Evolutionary conservation across 2,113 vertebrate species (phyloP).

Genomic region (Deroptyus accipitrinus): DNA sequence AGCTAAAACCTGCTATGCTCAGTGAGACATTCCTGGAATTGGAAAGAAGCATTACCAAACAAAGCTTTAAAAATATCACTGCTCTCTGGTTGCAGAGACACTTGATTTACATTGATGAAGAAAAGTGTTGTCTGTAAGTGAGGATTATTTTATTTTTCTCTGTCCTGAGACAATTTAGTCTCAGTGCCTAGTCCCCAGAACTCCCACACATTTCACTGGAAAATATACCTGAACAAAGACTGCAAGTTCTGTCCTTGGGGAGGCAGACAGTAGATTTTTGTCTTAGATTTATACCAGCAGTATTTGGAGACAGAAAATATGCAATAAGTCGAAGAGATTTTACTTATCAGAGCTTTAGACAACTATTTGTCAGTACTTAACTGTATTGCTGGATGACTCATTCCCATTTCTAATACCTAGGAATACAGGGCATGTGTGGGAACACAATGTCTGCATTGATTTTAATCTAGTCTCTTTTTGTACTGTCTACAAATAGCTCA

Average conservation of each 20-base stretch:
- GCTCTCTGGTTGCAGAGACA: not conserved
- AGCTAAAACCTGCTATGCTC: not conserved
- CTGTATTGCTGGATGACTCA: slow-evolving; percentile 52
- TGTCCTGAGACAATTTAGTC: not conserved
- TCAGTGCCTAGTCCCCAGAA: not conserved
- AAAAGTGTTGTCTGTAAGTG: not conserved
- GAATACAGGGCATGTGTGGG: slow-evolving; percentile 43
- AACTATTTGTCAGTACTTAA: slow-evolving; percentile 60
- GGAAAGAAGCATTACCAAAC: not conserved
- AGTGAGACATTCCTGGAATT: not conserved
- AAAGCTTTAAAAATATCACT: slow-evolving; percentile 16
- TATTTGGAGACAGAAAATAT: slow-evolving; percentile 31
- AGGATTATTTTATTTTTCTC: slow-evolving; percentile 9
- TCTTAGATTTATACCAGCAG: slow-evolving; percentile 4
- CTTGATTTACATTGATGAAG: slow-evolving; percentile 3
- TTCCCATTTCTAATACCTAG: slow-evolving; percentile 41
- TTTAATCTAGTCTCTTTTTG: slow-evolving; percentile 60
- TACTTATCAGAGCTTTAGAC: slow-evolving; percentile 48
- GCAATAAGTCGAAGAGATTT: slow-evolving; percentile 24
- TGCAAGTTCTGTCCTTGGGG: slow-evolving; percentile 27
- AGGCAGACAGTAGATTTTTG: slow-evolving; percentile 26
- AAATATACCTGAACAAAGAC: slow-evolving; percentile 38
- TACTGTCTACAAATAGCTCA: slow-evolving; percentile 44
- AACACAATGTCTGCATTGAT: slow-evolving; percentile 41
- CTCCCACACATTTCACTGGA: slow-evolving; percentile 18